Conservation (phyloP, 2,797 vertebrate species). For the Spinus pinus region DNA sequence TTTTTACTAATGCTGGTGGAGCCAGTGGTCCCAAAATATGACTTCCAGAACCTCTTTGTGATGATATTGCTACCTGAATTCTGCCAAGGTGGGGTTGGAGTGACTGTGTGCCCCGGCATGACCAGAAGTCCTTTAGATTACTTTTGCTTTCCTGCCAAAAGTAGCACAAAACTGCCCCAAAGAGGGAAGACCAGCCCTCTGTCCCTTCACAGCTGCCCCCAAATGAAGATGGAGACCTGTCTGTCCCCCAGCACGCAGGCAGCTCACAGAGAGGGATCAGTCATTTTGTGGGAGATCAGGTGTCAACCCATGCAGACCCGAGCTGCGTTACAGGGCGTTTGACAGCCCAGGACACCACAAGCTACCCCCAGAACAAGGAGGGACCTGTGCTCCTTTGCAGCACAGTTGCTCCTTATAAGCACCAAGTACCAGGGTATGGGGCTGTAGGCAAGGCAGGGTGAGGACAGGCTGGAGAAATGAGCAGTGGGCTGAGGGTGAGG, state of each 20-base stretch:
- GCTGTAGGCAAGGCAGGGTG: background rate
- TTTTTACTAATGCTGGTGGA: background rate
- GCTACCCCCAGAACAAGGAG: background rate
- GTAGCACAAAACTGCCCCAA: background rate
- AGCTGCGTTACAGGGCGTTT: background rate
- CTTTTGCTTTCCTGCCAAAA: background rate
- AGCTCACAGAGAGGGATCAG: background rate
- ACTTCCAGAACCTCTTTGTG: background rate
- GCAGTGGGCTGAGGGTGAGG: background rate
- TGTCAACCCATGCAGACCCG: accelerated
- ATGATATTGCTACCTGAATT: background rate
- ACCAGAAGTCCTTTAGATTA: background rate
- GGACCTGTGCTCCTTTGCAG: background rate
- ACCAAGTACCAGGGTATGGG: background rate
- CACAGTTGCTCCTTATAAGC: background rate
- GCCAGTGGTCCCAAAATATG: background rate
- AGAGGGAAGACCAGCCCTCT: background rate
- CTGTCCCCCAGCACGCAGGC: background rate
- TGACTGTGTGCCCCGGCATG: accelerated
- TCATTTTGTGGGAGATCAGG: background rate
- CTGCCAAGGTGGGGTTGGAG: background rate
- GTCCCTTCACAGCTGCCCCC: background rate
- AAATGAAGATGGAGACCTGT: background rate
- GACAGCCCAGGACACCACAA: background rate
- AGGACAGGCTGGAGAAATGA: background rate